Evolutionary conservation across 2,888 invertebrate genomes (phyloP).

Genomic region (Formica aserva): DNA sequence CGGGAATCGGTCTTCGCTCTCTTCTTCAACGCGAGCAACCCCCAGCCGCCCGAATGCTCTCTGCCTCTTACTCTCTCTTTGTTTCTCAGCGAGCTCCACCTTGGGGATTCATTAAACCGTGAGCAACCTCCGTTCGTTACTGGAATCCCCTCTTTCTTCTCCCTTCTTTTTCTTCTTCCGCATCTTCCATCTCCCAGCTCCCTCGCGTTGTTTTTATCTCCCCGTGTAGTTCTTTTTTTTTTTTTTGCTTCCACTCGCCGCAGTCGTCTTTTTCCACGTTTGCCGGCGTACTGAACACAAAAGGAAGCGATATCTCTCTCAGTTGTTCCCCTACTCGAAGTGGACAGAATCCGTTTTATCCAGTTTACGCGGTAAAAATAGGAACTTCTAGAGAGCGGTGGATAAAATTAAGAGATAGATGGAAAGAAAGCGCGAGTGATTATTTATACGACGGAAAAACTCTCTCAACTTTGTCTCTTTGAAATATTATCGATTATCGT

Average conservation of each 20-base stretch:
- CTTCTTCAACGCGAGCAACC: constrained; percentile 16
- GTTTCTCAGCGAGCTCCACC: constrained; percentile 34
- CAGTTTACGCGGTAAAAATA: constrained; percentile 35
- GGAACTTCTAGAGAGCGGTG: constrained; percentile 10
- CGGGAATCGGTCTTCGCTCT: constrained; percentile 32
- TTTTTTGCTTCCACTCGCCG: background rate
- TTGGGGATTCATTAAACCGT: constrained; percentile 69
- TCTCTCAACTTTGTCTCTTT: background rate
- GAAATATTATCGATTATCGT: background rate
- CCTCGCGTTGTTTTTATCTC: constrained; percentile 46
- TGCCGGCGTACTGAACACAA: constrained; percentile 41
- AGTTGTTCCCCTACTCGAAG: constrained; percentile 33
- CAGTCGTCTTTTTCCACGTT: constrained; percentile 38
- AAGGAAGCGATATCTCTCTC: constrained; percentile 59
- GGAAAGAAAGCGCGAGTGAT: constrained; percentile 39
- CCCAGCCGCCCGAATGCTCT: constrained; percentile 7
- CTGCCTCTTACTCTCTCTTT: constrained; percentile 29
- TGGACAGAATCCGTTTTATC: constrained; percentile 56
- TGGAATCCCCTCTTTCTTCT: constrained; percentile 37
- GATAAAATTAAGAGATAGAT: constrained; percentile 59
- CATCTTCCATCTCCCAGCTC: constrained; percentile 41
- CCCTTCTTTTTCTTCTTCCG: background rate
- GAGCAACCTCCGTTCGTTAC: constrained; percentile 64
- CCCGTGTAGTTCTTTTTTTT: constrained; percentile 11
- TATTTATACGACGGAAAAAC: background rate